Conservation (phyloP, 1,140 invertebrate species). For the Zaprionus ghesquierei region DNA sequence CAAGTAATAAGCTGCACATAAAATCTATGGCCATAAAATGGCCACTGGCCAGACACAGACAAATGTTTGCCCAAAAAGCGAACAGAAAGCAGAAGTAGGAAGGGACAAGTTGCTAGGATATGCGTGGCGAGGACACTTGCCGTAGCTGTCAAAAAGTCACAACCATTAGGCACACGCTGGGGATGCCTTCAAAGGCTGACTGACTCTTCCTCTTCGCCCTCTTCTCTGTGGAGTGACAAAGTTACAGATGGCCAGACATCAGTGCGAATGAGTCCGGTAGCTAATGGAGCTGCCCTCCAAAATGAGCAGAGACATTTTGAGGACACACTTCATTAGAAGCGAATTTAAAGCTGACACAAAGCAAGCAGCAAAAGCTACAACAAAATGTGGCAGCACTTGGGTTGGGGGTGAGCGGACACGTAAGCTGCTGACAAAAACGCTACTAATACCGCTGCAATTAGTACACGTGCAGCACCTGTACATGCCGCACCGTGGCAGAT, state of each 20-base stretch:
- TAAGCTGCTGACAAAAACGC: conserved; percentile 76
- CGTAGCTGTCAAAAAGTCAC: conserved; percentile 79
- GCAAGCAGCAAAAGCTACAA: background rate
- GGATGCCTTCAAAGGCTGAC: conserved; percentile 1
- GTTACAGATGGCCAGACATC: conserved; percentile 28
- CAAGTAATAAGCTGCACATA: conserved; percentile 68
- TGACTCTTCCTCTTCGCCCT: background rate
- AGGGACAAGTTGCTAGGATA: background rate
- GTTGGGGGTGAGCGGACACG: background rate
- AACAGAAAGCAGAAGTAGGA: background rate
- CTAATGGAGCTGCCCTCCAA: background rate
- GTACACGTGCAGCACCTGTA: conserved; percentile 72
- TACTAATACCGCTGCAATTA: conserved; percentile 78
- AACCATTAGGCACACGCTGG: conserved; percentile 70
- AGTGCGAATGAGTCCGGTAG: conserved; percentile 5
- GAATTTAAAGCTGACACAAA: conserved; percentile 8
- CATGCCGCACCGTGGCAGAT: conserved; percentile 57
- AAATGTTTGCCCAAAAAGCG: conserved; percentile 28
- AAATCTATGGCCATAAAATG: conserved; percentile 67
- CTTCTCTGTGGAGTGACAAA: conserved; percentile 26
- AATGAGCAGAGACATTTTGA: background rate
- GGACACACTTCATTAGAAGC: conserved; percentile 20
- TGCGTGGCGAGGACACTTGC: conserved; percentile 33
- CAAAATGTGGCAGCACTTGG: background rate
- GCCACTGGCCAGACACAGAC: conserved; percentile 39